A percentile compares a stretch with the other conserved stretches of the same genome.
Conservation (phyloP, 2,797 vertebrate species). For the Podarcis siculus region DNA sequence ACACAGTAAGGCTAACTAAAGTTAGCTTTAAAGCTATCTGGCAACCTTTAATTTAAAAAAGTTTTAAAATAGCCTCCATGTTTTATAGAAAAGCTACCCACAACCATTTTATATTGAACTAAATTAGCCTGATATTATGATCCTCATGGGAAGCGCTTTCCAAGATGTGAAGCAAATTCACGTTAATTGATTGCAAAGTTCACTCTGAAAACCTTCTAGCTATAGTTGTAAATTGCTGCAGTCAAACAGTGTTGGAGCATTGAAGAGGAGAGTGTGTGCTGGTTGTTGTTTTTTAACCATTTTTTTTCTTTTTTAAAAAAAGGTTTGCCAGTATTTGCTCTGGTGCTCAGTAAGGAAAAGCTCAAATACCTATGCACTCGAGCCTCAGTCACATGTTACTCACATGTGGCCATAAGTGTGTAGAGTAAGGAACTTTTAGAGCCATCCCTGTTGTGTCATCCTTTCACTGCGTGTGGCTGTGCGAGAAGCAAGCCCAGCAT, state of each 20-base stretch:
- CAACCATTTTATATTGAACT: neutral
- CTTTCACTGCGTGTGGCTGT: too few species aligned
- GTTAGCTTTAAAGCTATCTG: slow-evolving; percentile 14
- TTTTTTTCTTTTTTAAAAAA: neutral
- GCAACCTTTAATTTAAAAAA: slow-evolving; percentile 6
- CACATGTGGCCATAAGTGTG: too few species aligned
- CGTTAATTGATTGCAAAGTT: neutral
- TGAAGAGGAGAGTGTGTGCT: neutral
- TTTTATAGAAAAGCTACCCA: neutral
- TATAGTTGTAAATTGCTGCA: neutral
- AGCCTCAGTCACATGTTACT: too few species aligned
- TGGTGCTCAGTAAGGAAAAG: neutral
- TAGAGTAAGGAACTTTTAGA: too few species aligned
- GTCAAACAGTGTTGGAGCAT: neutral
- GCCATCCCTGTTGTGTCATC: too few species aligned
- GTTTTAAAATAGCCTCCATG: neutral
- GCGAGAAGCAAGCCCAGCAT: too few species aligned
- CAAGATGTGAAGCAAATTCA: neutral
- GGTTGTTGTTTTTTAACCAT: neutral
- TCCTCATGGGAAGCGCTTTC: neutral
- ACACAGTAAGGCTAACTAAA: slow-evolving; percentile 33
- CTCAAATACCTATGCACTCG: too few species aligned
- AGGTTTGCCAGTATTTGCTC: neutral
- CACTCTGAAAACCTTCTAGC: neutral
- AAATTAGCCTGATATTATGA: slow-evolving; percentile 29